Evolutionary conservation across 2,113 vertebrate species (phyloP), one percentile per base, ranked within the genome.

Genomic region (Bothrops jararaca): DNA sequence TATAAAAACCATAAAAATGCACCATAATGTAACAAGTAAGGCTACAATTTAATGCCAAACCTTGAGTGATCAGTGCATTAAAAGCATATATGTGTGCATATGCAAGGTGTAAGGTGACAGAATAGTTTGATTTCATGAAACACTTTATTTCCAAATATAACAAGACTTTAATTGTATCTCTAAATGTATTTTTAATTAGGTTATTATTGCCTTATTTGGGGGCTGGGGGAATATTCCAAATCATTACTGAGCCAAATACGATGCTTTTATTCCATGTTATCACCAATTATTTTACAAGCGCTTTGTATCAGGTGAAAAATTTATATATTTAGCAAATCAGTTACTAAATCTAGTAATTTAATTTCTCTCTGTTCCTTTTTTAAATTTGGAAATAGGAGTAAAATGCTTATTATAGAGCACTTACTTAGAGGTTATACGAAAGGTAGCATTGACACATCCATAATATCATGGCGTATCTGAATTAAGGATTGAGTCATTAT

Each of bases 181-280:
- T 90, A 93, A 93, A 93, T 95, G 92, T 91, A 89, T 4, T 91
- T 88, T 94, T 95, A 95, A 95, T 80, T 94, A 53, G 53, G 92
- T 95, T 34, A 1, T 57, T 95, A 95, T 92, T 34, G 93, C 39
- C 18, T 94, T 91, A 92, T 86, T 95, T 94, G 50, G 89, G 91
- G 94, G 4, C 93, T 18, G 89, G 48, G 0, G 1, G 5, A 1
- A 89, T 2, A 60, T 86, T 92, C 54, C 54, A 92, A 92, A 89
- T 50, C 13, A 11, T 86, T 90, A 74, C 74, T 57, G 86, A 90
- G 13, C 48, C 89, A 85, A 0, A 91, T 12, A 87, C 64, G 85
- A 91, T 93, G 95, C 86, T 92, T 1, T 1, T 92, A 18, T 87
- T 6, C 91, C 9, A 12, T 92, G 1, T n/a, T 42, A 3, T 60